Conservation (phyloP, 2,113 vertebrate genomes). For the Macaca nemestrina region DNA sequence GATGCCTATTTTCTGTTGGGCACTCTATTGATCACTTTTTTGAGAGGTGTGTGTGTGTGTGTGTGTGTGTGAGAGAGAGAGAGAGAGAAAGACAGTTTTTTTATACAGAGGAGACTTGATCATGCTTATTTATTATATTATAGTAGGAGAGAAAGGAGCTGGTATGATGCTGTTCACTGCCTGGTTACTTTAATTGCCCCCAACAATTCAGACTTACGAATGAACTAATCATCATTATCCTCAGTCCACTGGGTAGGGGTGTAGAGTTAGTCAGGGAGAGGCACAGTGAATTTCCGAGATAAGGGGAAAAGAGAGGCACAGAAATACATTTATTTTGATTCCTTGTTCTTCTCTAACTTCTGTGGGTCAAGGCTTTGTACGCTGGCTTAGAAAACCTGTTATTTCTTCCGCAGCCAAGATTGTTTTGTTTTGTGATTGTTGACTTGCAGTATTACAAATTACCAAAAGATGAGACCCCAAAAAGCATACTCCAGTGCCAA, state of each 20-base stretch:
- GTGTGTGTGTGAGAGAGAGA: neutral
- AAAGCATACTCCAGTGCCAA: neutral
- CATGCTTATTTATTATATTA: neutral
- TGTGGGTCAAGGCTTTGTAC: neutral
- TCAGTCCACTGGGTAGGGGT: neutral
- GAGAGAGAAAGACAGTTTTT: neutral
- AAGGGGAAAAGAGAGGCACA: neutral
- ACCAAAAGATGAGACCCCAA: neutral
- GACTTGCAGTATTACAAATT: slow-evolving; percentile 44
- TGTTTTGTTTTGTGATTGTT: slow-evolving; percentile 52
- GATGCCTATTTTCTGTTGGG: neutral
- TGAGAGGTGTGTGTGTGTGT: neutral
- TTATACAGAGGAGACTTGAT: neutral
- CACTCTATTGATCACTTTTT: neutral
- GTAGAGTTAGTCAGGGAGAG: neutral
- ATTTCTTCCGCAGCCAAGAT: neutral
- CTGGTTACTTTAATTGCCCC: neutral
- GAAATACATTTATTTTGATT: neutral
- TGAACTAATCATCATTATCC: neutral
- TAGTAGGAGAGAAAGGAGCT: neutral
- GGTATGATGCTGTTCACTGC: neutral
- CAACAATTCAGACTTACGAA: neutral
- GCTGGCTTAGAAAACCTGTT: slow-evolving; percentile 1
- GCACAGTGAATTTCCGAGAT: neutral
- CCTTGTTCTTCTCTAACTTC: neutral